Evolutionary conservation across 2,888 invertebrate species (phyloP).

Genomic region (Campoletis raptor): DNA sequence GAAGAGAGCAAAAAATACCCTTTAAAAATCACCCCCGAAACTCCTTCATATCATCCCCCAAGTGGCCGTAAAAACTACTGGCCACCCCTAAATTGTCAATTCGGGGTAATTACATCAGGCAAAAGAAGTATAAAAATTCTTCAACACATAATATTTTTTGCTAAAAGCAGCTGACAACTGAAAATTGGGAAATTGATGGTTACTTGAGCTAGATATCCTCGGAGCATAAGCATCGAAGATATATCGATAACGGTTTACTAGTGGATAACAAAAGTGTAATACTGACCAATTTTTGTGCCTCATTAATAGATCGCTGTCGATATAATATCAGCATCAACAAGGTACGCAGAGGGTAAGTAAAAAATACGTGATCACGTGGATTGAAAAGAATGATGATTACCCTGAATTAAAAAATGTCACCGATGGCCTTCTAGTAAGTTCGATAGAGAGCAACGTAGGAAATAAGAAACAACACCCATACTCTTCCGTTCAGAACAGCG

Average conservation of each 20-base stretch:
- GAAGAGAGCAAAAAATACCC: too few species aligned
- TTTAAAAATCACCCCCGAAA: too few species aligned
- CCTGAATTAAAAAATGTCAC: too few species aligned
- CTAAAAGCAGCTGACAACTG: not conserved
- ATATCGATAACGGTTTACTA: slow-evolving; percentile 5
- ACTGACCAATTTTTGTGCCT: not conserved
- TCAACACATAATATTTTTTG: not conserved
- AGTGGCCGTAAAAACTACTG: too few species aligned
- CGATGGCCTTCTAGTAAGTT: too few species aligned
- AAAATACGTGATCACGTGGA: not conserved
- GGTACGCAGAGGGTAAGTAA: not conserved
- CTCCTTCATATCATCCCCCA: too few species aligned
- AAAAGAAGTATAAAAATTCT: too few species aligned
- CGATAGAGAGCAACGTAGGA: too few species aligned
- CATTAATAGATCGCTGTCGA: slow-evolving; percentile 4
- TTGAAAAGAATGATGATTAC: not conserved
- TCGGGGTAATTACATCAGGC: too few species aligned
- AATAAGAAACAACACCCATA: too few species aligned
- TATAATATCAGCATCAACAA: not conserved
- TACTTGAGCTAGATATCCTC: not conserved
- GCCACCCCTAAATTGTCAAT: too few species aligned
- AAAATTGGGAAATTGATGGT: not conserved
- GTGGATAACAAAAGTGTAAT: slow-evolving; percentile 18
- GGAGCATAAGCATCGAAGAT: not conserved
- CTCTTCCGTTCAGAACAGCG: not conserved